Percentiles rank a stretch among this genome's conserved stretches.
Conservation (phyloP, 2,113 vertebrate species). For the Coracopsis vasa region DNA sequence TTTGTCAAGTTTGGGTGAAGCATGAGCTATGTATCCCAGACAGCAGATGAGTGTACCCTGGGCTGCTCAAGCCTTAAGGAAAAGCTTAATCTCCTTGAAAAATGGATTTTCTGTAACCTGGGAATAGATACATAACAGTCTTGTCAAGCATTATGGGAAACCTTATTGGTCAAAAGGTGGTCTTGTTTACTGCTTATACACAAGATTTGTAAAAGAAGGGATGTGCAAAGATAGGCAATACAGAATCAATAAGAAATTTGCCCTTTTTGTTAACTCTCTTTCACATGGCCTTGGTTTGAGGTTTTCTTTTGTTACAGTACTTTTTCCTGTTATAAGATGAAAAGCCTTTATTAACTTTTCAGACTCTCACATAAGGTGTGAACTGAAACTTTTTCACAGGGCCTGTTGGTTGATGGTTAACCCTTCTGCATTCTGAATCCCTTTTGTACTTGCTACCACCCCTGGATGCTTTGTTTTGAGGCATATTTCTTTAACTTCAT, state of each 20-base stretch:
- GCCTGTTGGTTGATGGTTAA: background rate
- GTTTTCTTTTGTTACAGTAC: background rate
- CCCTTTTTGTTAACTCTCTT: background rate
- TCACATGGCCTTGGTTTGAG: background rate
- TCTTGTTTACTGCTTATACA: slow-evolving; percentile 5
- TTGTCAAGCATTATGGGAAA: background rate
- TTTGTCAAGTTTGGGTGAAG: slow-evolving; percentile 57
- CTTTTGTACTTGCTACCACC: background rate
- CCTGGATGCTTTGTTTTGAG: background rate
- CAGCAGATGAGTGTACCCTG: slow-evolving; percentile 4
- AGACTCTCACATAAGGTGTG: background rate
- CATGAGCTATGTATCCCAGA: background rate
- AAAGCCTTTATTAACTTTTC: background rate
- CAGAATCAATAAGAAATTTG: slow-evolving; percentile 1
- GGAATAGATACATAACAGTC: slow-evolving; percentile 30
- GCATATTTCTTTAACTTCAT: background rate
- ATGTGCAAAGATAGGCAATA: slow-evolving; percentile 16
- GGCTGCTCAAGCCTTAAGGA: slow-evolving; percentile 42
- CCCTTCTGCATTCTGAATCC: background rate
- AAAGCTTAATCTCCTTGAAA: slow-evolving; percentile 33
- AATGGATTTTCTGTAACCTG: slow-evolving; percentile 40
- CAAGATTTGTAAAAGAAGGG: slow-evolving; percentile 32
- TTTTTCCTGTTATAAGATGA: background rate
- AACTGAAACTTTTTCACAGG: background rate
- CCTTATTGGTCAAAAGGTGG: slow-evolving; percentile 17